Base-by-base conservation (phyloP, 2,113 vertebrate genomes). In the Caracal caracal region DNA sequence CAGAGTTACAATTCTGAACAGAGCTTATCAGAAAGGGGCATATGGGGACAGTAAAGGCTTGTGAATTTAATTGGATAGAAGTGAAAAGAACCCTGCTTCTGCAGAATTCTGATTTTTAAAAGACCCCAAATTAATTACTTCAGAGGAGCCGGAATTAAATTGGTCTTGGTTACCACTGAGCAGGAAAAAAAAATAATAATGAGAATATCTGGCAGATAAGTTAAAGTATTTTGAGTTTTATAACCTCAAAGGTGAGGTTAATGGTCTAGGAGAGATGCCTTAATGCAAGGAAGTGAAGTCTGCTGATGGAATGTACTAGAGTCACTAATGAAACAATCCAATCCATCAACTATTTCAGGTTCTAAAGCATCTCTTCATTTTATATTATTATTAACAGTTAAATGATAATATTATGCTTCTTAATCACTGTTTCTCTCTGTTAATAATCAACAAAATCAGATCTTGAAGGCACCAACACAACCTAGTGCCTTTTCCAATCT, bases 1-100 rank as follows among this genome's bases (percentile, higher is more conserved):
- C 90, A 96, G 97, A 97, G 94, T 93, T 96, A 96, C 53, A 53
- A 59, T 94, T 97, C 94, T 94, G 96, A 98, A 97, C 65, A 97
- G 96, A 96, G 97, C 97, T 98, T 98, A 98, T 98, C 98, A 97
- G 91, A 97, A 96, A 84, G 92, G 80, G 97, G 85, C 96, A 98
- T 94, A 80, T 82, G 95, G 96, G 84, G 88, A 96, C 95, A 97
- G 91, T 68, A 95, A 95, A 98, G 79, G 47, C 93, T 94, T 92
- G 47, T 95, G 82, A 66, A 92, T 96, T 96, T 98, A 97, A 98
- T 97, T 98, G 89, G 71, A 96, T 93, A 66, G 90, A 97, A 97
- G 71, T 95, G 78, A 97, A 97, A 97, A 97, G 88, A 97, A 90
- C 80, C 40, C n/a, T 73, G 83, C 93, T 98, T 97, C 88, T 95